Conservation (phyloP, 2,797 vertebrate genomes). For the Danionella dracula region DNA sequence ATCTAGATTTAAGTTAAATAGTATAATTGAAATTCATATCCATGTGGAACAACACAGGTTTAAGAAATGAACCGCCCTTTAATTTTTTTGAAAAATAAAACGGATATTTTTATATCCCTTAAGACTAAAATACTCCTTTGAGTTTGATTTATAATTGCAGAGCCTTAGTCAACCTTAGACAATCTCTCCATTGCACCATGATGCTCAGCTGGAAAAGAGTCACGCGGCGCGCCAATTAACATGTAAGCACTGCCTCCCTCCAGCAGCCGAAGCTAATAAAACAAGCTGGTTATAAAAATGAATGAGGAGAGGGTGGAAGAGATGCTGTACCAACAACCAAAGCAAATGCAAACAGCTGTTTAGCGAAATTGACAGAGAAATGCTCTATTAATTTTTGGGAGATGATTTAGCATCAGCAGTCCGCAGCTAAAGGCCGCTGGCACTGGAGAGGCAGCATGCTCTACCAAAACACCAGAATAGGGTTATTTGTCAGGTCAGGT, state of each 20-base stretch:
- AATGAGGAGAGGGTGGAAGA: conserved; percentile 29
- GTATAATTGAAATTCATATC: too few relatives aligned
- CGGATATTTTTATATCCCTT: too few relatives aligned
- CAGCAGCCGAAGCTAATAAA: conserved; percentile 40
- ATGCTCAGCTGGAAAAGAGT: neutral
- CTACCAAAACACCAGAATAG: conserved; percentile 4
- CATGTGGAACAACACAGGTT: too few relatives aligned
- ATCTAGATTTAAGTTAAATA: too few relatives aligned
- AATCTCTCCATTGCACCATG: neutral
- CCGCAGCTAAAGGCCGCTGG: conserved; percentile 3
- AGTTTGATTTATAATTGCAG: neutral
- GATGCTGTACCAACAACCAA: neutral
- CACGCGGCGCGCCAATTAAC: conserved; percentile 32
- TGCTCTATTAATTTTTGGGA: conserved; percentile 32
- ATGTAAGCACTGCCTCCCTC: conserved; percentile 23
- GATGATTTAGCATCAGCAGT: conserved; percentile 38
- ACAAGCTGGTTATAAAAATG: conserved; percentile 42
- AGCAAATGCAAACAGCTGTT: conserved; percentile 37
- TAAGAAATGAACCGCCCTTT: too few relatives aligned
- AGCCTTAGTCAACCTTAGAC: neutral
- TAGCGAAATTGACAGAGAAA: conserved; percentile 33
- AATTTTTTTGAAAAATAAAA: too few relatives aligned
- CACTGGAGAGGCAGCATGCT: conserved; percentile 1
- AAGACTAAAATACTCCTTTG: too few relatives aligned
- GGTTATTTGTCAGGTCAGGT: conserved; percentile 29